Evolutionary conservation across 1,140 invertebrate species (phyloP), one percentile per base, ranked within the genome.

Genomic region (Drosophila sp.): DNA sequence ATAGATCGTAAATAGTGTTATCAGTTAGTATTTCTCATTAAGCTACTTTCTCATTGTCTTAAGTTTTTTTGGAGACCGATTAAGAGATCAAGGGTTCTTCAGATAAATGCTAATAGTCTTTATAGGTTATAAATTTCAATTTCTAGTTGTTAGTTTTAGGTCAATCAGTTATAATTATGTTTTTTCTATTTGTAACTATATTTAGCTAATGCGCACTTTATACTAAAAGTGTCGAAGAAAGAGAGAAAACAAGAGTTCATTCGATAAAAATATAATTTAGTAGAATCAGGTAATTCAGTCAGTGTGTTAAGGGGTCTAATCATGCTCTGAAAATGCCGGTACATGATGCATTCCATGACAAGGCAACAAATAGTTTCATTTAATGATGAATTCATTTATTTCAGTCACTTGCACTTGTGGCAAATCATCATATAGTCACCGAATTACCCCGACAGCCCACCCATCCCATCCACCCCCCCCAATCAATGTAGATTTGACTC

Each of bases 311-410:
- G 13, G 36, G 32, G 18, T 21, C n/a, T 40, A 38, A 56, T 56
- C 36, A 27, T 38, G 18, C 25, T 38, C 29, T 58, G 54, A 58
- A 18, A 11, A 36, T 8, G 8, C 34, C 9, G 34, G n/a, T n/a
- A n/a, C 4, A 2, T 11, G 8, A 29, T 9, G 25, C 25, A 34
- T 21, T 38, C 38, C 38, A 69, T 74, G 53, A 73, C 34, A 41
- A 32, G 21, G 11, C 6, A 50, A 21, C 21, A 50, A 46, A 14
- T 41, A 9, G n/a, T 13, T 29, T 50, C 13, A 27, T 9, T 7
- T 11, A 25, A 34, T 40, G 48, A 69, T 56, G 40, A 61, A 45
- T 51, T 61, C 29, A 5, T 13, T 18, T 78, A 40, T 73, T 80
- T 80, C 13, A 46, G 7, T 54, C 53, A 40, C 2, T 18, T 45